phyloP scores from a whole-genome alignment of 30 jellyfish, hydroid and myxozoan genomes.

The Pseudorhiza aurosa region DNA sequence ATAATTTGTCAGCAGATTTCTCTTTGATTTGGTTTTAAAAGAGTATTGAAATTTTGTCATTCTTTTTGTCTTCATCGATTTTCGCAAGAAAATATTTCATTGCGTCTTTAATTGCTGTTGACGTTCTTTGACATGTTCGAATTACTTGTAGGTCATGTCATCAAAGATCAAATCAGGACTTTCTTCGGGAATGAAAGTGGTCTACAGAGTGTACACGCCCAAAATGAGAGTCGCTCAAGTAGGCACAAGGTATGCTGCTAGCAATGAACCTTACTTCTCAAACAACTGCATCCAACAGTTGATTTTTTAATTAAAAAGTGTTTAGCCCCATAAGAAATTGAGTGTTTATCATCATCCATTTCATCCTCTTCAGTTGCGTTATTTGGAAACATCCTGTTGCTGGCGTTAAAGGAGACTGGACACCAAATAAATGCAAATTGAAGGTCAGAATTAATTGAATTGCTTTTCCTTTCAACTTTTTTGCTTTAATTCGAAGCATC shows the following conservation, averaged over 20 bases:
- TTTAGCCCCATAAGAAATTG: no score
- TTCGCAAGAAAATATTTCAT: no score
- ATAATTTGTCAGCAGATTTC: background rate
- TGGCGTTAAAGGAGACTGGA: conserved; percentile 73
- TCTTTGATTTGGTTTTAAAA: no score
- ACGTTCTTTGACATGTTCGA: no score
- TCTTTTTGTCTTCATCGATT: no score
- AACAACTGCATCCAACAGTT: no score
- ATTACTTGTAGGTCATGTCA: conserved; percentile 43
- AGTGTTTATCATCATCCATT: no score
- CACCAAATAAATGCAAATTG: conserved; percentile 66
- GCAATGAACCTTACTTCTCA: no score
- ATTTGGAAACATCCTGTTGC: conserved; percentile 81
- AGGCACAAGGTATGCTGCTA: conserved; percentile 72
- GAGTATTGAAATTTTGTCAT: background rate
- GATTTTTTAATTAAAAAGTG: no score
- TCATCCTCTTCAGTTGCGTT: conserved; percentile 57
- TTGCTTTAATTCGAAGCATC: no score
- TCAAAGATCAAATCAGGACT: conserved; percentile 63
- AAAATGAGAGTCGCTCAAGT: conserved; percentile 66
- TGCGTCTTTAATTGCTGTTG: background rate
- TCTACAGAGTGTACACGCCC: conserved; percentile 75
- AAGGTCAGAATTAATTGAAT: no score
- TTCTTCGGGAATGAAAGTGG: conserved; percentile 70
- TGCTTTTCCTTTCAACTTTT: background rate